Conservation (phyloP, 2,113 vertebrate genomes). For the Picathartes gymnocephalus region DNA sequence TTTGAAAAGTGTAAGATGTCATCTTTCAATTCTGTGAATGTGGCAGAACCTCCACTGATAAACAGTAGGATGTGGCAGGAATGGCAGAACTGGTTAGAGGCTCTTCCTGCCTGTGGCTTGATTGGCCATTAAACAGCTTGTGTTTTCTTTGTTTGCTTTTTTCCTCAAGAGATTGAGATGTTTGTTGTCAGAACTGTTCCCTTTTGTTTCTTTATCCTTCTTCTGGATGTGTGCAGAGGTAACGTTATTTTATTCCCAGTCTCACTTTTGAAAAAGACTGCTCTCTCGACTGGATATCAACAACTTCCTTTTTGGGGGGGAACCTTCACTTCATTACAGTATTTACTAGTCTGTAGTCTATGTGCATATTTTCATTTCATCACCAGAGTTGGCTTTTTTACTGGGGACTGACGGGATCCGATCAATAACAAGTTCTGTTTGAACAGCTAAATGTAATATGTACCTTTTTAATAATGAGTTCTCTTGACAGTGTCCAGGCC, state of each 20-base stretch:
- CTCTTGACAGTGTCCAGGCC: conserved; percentile 43
- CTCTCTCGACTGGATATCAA: background rate
- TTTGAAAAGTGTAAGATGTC: background rate
- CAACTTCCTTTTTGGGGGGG: background rate
- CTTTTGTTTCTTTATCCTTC: background rate
- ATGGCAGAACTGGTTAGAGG: background rate
- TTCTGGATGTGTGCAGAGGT: background rate
- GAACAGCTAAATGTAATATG: conserved; percentile 55
- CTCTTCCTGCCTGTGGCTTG: background rate
- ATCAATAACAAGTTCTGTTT: conserved; percentile 49
- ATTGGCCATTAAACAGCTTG: background rate
- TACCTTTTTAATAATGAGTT: conserved; percentile 59
- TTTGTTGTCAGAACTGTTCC: background rate
- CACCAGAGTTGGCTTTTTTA: conserved; percentile 6
- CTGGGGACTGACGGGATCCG: conserved; percentile 32
- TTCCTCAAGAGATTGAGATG: background rate
- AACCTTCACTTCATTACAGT: background rate
- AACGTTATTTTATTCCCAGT: background rate
- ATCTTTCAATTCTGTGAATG: background rate
- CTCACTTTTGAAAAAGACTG: background rate
- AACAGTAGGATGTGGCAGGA: background rate
- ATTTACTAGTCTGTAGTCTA: background rate
- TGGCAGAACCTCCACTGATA: background rate
- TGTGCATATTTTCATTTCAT: background rate
- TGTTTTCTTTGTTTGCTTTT: background rate